Evolutionary conservation across 1,140 invertebrate species (phyloP).

Genomic region (Dufourea novaeangliae): DNA sequence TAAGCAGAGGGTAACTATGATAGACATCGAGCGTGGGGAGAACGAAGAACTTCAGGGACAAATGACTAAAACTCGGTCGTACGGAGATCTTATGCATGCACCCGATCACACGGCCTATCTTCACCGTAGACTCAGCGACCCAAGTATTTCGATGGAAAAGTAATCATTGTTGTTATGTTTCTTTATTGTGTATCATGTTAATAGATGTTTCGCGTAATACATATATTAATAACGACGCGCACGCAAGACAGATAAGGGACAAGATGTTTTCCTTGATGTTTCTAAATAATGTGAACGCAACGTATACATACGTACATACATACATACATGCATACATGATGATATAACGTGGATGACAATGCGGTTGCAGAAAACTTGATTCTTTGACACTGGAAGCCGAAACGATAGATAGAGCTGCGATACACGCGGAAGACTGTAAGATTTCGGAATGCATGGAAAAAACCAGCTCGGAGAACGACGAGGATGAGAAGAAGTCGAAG

Average conservation of each 20-base stretch:
- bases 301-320: no score
- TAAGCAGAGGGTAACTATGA: slow-evolving; percentile 76
- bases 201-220: no score
- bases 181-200: background rate
- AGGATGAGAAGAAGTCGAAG: slow-evolving; percentile 63
- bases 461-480: slow-evolving; percentile 60
- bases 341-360: background rate
- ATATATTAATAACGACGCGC: no score
- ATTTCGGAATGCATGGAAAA: slow-evolving; percentile 41
- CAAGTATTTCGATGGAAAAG: slow-evolving; percentile 88
- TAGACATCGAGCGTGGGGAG: slow-evolving; percentile 77
- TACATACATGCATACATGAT: no score
- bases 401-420: slow-evolving; percentile 64
- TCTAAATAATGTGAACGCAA: no score
- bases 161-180: slow-evolving; percentile 47
- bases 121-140: slow-evolving; percentile 89
- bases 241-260: no score
- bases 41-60: slow-evolving; percentile 80
- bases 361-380: slow-evolving; percentile 76
- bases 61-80: slow-evolving; percentile 90
- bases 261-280: no score
- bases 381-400: slow-evolving; percentile 74
- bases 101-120: slow-evolving; percentile 85
- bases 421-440: slow-evolving; percentile 62
- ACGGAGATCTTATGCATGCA: slow-evolving; percentile 88